A percentile compares a stretch with the other conserved stretches of the same genome.
Conservation (phyloP, 2,888 invertebrate genomes). For the Pollenia amentaria region DNA sequence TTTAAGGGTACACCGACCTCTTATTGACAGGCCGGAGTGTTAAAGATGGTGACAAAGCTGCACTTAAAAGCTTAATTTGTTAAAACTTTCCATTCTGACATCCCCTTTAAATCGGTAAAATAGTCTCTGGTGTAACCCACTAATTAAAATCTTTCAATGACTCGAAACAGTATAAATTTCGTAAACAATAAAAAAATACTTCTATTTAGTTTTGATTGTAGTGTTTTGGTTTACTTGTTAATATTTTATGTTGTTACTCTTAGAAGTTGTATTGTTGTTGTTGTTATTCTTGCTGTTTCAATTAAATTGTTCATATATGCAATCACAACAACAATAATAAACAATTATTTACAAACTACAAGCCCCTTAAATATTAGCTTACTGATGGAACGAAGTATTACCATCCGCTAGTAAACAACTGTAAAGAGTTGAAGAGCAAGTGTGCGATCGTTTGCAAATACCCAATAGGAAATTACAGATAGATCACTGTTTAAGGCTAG, state of each 20-base stretch:
- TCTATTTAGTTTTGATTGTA: conserved; percentile 47
- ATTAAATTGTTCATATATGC: conserved; percentile 65
- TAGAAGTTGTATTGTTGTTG: not conserved
- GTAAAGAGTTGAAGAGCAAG: conserved; percentile 6
- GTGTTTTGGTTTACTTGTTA: conserved; percentile 44
- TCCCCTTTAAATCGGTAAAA: not conserved
- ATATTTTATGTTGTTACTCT: conserved; percentile 16
- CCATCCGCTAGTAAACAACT: conserved; percentile 47
- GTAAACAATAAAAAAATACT: conserved; percentile 28
- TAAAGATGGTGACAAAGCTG: too few relatives aligned
- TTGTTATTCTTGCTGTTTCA: conserved; percentile 54
- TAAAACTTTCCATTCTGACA: not conserved
- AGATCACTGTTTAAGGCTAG: too few relatives aligned
- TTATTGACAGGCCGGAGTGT: too few relatives aligned
- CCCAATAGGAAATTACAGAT: conserved; percentile 45
- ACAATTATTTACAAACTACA: conserved; percentile 56
- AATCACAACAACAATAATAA: conserved; percentile 48
- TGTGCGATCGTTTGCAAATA: not conserved
- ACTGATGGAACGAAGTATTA: conserved; percentile 16
- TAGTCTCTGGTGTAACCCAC: conserved; percentile 25
- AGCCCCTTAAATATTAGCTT: conserved; percentile 45
- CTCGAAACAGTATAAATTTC: conserved; percentile 29
- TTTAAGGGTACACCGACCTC: not conserved
- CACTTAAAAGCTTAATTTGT: too few relatives aligned
- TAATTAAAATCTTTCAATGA: conserved; percentile 39